These are phyloP conservation scores for Silurus glanis DNA, from an alignment of 2,113 vertebrate genomes.

Conservation along the genomic window DNA sequence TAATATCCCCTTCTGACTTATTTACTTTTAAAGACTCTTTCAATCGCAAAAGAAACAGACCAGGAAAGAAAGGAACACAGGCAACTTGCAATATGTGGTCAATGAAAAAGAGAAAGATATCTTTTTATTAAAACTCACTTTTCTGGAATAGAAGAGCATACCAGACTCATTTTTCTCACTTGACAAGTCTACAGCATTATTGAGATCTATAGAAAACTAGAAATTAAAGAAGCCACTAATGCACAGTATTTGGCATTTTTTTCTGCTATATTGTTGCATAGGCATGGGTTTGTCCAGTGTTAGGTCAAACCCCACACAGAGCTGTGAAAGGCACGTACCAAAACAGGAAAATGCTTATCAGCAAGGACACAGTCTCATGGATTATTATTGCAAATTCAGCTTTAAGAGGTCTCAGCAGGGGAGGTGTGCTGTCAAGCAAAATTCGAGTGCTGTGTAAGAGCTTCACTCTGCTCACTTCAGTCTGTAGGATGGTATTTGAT, in stretches of 20 bases:
- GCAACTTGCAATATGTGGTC: not conserved
- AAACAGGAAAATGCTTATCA: not conserved
- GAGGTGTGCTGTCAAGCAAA: conserved; percentile 2
- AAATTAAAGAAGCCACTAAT: conserved; percentile 31
- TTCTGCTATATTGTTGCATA: not conserved
- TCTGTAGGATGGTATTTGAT: not conserved
- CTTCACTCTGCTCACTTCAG: not conserved
- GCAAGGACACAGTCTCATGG: not conserved
- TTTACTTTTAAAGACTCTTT: not conserved
- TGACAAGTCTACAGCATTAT: not conserved
- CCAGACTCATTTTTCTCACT: not conserved
- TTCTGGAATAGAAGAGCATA: conserved; percentile 37
- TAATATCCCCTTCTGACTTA: conserved; percentile 39
- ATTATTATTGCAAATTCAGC: conserved; percentile 31
- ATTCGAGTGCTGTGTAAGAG: conserved; percentile 19
- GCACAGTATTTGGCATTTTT: not conserved
- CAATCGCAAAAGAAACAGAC: not conserved
- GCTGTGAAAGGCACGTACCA: not conserved
- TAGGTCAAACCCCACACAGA: conserved; percentile 48
- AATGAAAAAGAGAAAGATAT: not conserved
- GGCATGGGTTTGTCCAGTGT: conserved; percentile 35
- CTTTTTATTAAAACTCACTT: not conserved
- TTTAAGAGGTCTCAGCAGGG: conserved; percentile 27
- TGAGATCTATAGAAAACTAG: conserved; percentile 9
- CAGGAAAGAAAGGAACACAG: not conserved